phyloP scores from a whole-genome alignment of 2,888 invertebrate genomes.

The Eupeodes latifasciatus region DNA sequence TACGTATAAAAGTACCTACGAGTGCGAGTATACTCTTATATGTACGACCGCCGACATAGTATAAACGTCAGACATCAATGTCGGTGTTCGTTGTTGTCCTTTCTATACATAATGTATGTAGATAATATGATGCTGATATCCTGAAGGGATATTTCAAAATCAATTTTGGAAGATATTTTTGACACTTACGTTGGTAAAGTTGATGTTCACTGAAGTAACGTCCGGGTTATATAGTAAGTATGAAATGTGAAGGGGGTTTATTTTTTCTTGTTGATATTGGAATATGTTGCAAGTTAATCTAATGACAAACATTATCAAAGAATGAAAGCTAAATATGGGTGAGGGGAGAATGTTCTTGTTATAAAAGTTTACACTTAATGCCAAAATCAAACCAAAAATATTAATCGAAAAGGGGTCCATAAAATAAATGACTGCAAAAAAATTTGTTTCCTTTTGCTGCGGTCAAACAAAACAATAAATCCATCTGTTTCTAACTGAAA shows the following conservation, averaged over 20 bases:
- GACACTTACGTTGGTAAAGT: conserved; percentile 43
- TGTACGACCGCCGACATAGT: not conserved
- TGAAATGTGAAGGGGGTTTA: not conserved
- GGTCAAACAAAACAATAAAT: too few species aligned
- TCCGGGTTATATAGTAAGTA: not conserved
- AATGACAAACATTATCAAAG: too few species aligned
- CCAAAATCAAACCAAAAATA: too few species aligned
- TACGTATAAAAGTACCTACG: not conserved
- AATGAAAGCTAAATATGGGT: too few species aligned
- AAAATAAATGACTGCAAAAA: too few species aligned
- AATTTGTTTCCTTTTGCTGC: too few species aligned
- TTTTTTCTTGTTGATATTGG: not conserved
- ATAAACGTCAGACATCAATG: conserved; percentile 23
- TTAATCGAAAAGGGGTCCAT: too few species aligned
- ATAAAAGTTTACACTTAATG: too few species aligned
- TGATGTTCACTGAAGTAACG: conserved; percentile 13
- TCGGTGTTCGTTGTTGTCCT: conserved; percentile 13
- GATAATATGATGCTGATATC: conserved; percentile 35
- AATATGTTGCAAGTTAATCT: not conserved
- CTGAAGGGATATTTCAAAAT: conserved; percentile 61
- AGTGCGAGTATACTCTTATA: too few species aligned
- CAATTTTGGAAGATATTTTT: conserved; percentile 51
- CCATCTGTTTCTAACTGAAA: too few species aligned
- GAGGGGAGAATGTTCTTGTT: too few species aligned
- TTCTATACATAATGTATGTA: not conserved